A percentile compares a stretch with the other conserved stretches of the same genome.
phyloP scores from a whole-genome alignment of 2,888 invertebrate species.

The Lasioglossum malachurum region DNA sequence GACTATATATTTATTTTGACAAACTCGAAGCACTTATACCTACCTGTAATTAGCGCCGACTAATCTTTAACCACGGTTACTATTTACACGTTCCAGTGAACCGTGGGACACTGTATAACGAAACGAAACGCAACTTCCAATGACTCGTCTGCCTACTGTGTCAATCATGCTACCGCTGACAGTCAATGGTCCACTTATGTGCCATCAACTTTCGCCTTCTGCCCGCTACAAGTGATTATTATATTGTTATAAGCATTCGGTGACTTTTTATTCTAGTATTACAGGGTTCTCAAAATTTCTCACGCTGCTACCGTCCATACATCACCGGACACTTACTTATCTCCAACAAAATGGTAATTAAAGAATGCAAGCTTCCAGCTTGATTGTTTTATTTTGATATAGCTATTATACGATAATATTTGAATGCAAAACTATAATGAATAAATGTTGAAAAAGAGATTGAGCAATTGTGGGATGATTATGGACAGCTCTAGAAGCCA shows the following conservation, averaged over 20 bases:
- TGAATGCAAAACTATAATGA: too few relatives aligned
- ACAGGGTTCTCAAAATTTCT: neutral
- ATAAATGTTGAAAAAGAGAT: too few relatives aligned
- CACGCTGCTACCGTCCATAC: too few relatives aligned
- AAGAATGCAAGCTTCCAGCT: too few relatives aligned
- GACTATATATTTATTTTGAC: constrained; percentile 69
- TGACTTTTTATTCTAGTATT: neutral
- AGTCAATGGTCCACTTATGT: neutral
- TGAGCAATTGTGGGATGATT: too few relatives aligned
- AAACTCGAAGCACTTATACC: constrained; percentile 43
- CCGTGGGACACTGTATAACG: constrained; percentile 14
- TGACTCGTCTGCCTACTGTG: constrained; percentile 5
- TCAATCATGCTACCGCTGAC: constrained; percentile 6
- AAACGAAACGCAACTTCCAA: constrained; percentile 24
- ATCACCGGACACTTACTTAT: too few relatives aligned
- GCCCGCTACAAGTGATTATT: neutral
- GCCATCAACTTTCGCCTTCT: neutral
- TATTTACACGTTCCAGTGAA: constrained; percentile 39
- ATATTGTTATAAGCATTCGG: neutral
- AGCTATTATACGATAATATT: too few relatives aligned
- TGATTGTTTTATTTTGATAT: too few relatives aligned
- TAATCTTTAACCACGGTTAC: constrained; percentile 31
- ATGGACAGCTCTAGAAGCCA: too few relatives aligned
- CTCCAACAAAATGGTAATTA: too few relatives aligned
- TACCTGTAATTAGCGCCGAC: constrained; percentile 43